A percentile compares a stretch with the other conserved stretches of the same genome.
Evolutionary conservation across 1,140 invertebrate genomes (phyloP).

Genomic region (Varroa destructor): DNA sequence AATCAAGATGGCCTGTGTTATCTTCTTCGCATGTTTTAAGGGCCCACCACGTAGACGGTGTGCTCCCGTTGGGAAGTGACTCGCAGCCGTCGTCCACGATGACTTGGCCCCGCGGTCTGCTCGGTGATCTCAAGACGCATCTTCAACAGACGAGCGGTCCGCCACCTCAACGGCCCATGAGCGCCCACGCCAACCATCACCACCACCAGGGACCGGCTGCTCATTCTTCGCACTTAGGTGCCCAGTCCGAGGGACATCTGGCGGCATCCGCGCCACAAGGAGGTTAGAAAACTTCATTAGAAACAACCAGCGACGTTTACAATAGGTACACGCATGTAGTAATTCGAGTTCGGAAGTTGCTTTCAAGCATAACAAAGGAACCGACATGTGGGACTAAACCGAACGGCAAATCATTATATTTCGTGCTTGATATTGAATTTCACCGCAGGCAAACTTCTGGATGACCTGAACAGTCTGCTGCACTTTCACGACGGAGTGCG

Average conservation of each 20-base stretch:
- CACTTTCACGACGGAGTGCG: constrained; percentile 27
- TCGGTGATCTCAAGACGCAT: constrained; percentile 13
- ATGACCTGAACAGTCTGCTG: constrained; percentile 25
- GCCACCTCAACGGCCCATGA: constrained; percentile 21
- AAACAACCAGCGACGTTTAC: no score
- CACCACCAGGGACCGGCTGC: constrained; percentile 11
- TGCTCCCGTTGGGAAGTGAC: constrained; percentile 28
- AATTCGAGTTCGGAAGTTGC: no score
- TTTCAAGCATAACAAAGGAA: not conserved
- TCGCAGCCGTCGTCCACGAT: constrained; percentile 28
- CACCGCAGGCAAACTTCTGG: constrained; percentile 8
- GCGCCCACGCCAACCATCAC: constrained; percentile 27
- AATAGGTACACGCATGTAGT: no score
- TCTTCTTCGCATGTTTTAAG: not conserved
- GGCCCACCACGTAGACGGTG: constrained; percentile 26
- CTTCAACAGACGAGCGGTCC: constrained; percentile 13
- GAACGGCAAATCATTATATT: not conserved
- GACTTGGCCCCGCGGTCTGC: constrained; percentile 25
- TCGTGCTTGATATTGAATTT: not conserved
- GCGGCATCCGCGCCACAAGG: constrained; percentile 24
- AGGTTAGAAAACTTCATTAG: not conserved
- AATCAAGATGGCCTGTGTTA: not conserved
- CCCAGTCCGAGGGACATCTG: constrained; percentile 27
- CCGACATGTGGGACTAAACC: not conserved
- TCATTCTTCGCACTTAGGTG: constrained; percentile 11